Evolutionary conservation across 23 tunicate species (phyloP).

Genomic region (Styela plicata): DNA sequence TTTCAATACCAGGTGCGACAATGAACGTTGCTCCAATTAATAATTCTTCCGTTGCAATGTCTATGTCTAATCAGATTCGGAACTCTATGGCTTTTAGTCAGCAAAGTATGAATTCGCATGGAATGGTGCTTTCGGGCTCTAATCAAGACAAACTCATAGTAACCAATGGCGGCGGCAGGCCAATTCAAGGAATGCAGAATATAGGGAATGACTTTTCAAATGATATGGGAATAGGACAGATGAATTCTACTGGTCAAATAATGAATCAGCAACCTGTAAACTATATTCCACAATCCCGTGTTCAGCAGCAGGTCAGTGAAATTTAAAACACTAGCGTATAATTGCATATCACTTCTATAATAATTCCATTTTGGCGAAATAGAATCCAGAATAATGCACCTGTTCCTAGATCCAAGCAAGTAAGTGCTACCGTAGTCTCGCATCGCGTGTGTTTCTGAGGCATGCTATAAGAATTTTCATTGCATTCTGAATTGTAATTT

Average conservation of each 20-base stretch:
- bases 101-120: conserved; percentile 19
- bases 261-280: conserved; percentile 1
- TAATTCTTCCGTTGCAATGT: conserved; percentile 37
- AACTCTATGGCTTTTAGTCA: conserved; percentile 16
- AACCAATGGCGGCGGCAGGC: conserved; percentile 29
- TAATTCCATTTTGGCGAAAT: too few species aligned
- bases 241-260: background rate
- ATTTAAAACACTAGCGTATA: too few species aligned
- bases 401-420: too few species aligned
- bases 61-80: conserved; percentile 40
- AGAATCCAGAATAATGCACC: too few species aligned
- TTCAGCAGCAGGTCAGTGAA: conserved; percentile 4
- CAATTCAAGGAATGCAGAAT: background rate
- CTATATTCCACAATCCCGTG: background rate
- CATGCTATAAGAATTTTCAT: too few species aligned
- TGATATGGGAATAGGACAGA: conserved; percentile 12
- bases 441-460: too few species aligned
- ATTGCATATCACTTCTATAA: too few species aligned
- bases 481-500: too few species aligned
- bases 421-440: too few species aligned
- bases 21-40: conserved; percentile 8
- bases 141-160: conserved; percentile 29
- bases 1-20: conserved; percentile 31
- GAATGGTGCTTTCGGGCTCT: conserved; percentile 21
- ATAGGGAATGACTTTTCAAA: conserved; percentile 26